These are phyloP conservation scores for Sabatieria punctata DNA, from an alignment of 2,888 invertebrate species.

Conservation along the genomic window DNA sequence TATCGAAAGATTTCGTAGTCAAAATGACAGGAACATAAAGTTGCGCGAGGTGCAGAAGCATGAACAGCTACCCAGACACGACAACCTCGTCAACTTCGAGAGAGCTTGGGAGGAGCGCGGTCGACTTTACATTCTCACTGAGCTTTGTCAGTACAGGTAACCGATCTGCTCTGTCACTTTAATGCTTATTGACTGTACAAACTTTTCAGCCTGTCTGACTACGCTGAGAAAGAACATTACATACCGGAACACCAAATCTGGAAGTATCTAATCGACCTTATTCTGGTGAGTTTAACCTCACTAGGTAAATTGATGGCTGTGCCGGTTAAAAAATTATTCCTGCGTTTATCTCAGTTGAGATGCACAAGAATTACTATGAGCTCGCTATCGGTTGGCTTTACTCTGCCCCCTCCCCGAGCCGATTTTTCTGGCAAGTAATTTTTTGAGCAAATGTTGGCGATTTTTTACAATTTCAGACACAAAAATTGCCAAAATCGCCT, in stretches of 20 bases:
- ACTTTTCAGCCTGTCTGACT: constrained; percentile 40
- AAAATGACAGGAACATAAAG: constrained; percentile 15
- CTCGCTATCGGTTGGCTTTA: too few species aligned
- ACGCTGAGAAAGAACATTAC: constrained; percentile 41
- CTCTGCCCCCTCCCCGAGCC: too few species aligned
- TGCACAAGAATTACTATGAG: too few species aligned
- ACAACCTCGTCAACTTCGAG: constrained; percentile 48
- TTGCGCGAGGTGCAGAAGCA: constrained; percentile 42
- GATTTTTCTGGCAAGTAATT: too few species aligned
- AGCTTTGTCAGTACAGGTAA: constrained; percentile 46
- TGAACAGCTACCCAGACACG: constrained; percentile 48
- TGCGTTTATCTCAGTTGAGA: too few species aligned
- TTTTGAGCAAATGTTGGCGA: too few species aligned
- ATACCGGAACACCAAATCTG: constrained; percentile 47
- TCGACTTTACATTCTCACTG: constrained; percentile 51
- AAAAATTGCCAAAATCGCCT: too few species aligned
- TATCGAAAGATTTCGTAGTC: constrained; percentile 15
- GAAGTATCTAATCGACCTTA: constrained; percentile 49
- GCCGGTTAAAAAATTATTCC: too few species aligned
- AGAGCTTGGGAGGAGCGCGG: constrained; percentile 56
- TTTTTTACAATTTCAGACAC: too few species aligned
- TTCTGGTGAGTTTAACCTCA: constrained; percentile 29
- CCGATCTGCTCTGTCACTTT: not conserved
- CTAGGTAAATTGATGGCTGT: too few species aligned
- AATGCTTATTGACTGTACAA: constrained; percentile 14